Conservation (phyloP, 2,113 vertebrate species). For the Fregetta grallaria region DNA sequence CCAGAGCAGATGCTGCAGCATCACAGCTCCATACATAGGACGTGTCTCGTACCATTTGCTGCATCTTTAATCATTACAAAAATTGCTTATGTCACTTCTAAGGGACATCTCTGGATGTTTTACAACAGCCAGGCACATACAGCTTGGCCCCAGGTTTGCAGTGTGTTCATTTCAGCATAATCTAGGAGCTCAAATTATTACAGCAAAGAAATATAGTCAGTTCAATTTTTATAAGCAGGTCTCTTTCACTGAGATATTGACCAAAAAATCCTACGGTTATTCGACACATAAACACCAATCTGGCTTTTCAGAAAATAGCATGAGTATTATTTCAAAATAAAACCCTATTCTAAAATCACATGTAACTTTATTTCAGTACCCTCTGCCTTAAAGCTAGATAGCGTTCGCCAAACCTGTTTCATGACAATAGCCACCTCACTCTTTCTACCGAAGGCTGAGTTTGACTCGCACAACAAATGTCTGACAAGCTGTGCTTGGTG, state of each 20-base stretch:
- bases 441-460: background rate
- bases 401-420: background rate
- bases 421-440: background rate
- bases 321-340: background rate
- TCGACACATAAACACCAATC: background rate
- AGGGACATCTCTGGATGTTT: background rate
- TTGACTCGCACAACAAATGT: constrained; percentile 8
- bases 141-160: background rate
- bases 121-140: background rate
- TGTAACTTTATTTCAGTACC: background rate
- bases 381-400: background rate
- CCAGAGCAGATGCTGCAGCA: background rate
- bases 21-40: background rate
- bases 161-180: background rate
- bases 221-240: background rate
- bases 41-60: background rate
- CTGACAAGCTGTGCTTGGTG: background rate
- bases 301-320: background rate
- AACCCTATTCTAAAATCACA: background rate
- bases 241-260: background rate
- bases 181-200: background rate
- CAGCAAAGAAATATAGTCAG: background rate
- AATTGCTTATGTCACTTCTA: background rate
- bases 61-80: background rate
- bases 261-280: background rate